Evolutionary conservation across 2,888 invertebrate species (phyloP), one percentile per base, ranked within the genome.

Genomic region (Mamestra brassicae): DNA sequence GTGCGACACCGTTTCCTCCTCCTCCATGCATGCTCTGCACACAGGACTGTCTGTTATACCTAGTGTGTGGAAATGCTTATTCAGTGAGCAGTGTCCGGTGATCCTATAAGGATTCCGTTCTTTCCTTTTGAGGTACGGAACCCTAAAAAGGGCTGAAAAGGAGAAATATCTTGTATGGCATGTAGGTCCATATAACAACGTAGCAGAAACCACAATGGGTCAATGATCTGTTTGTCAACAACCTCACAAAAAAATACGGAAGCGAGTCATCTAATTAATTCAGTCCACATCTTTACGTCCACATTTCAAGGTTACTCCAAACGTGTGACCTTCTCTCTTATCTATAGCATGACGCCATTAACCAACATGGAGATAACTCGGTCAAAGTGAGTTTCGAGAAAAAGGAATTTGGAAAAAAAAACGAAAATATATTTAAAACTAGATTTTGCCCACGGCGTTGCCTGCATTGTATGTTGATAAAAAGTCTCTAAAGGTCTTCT

Each of bases 321-420:
- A 78, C 60, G 52, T 36, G 34, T 57, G 65, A 76, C 86, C 86
- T 86, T 84, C 76, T 10, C 8, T 57, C 62, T 85, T 85, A 86
- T 82, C 85, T 85, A 62, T 61, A 62, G 52, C 15, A 6, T 38
- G 2, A 11, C 26, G 11, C 45, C 7, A 10, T 1, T 26, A 62
- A 11, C 26, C 42, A 62, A 62, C 36, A 62, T 38, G 13, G 26
- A 13, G 13, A 45, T 45, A 62, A 45, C 13, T 45, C 26, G 3
- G 42, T 6, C 6, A 26, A 36, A 34, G 6, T 36, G 2, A 57
- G 6, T 57, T 57, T 7, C 34, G 15, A 36, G 5, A 15, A 13
- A 26, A 55, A 55, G 1, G 10, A 0, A 17, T 6, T 52, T n/a
- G 5, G 15, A 6, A 5, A 54, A 54, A 54, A 54, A 50, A 50